phyloP scores from a whole-genome alignment of 2,797 vertebrate genomes.

The Poeciliopsis turneri region DNA sequence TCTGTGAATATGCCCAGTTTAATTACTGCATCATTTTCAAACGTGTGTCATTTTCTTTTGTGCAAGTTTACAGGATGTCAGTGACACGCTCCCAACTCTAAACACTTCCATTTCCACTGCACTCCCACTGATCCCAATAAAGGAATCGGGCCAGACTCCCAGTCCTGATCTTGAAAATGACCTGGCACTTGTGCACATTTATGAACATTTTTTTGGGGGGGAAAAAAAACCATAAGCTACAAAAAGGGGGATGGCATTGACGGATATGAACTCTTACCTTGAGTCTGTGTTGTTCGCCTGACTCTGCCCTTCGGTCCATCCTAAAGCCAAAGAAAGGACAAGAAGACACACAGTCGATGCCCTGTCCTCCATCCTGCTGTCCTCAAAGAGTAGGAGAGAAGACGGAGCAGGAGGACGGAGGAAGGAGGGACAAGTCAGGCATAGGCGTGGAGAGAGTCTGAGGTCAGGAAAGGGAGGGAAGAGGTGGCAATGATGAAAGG shows the following conservation, averaged over 20 bases:
- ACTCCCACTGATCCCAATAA: constrained; percentile 34
- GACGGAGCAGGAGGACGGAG: constrained; percentile 26
- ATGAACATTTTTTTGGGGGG: background rate
- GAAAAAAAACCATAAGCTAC: background rate
- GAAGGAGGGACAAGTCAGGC: constrained; percentile 41
- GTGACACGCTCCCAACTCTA: constrained; percentile 48
- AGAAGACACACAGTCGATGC: constrained; percentile 67
- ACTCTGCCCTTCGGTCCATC: constrained; percentile 65
- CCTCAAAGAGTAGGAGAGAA: constrained; percentile 51
- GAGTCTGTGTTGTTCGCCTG: constrained; percentile 53
- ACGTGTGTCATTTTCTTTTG: constrained; percentile 35
- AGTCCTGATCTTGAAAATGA: constrained; percentile 25
- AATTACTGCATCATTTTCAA: constrained; percentile 37
- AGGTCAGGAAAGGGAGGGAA: constrained; percentile 24
- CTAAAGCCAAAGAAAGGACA: constrained; percentile 40
- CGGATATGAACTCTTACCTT: constrained; percentile 51
- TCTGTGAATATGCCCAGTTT: constrained; percentile 1
- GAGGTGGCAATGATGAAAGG: constrained; percentile 35
- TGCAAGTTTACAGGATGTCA: constrained; percentile 50
- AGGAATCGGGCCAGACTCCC: constrained; percentile 19
- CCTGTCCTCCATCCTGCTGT: constrained; percentile 77
- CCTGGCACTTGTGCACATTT: constrained; percentile 60
- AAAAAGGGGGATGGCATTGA: background rate
- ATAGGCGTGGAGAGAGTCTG: constrained; percentile 51
- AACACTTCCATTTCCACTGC: constrained; percentile 47